These are phyloP conservation scores for Limnephilus auricula DNA, from an alignment of 2,888 invertebrate genomes.

Conservation along the genomic window DNA sequence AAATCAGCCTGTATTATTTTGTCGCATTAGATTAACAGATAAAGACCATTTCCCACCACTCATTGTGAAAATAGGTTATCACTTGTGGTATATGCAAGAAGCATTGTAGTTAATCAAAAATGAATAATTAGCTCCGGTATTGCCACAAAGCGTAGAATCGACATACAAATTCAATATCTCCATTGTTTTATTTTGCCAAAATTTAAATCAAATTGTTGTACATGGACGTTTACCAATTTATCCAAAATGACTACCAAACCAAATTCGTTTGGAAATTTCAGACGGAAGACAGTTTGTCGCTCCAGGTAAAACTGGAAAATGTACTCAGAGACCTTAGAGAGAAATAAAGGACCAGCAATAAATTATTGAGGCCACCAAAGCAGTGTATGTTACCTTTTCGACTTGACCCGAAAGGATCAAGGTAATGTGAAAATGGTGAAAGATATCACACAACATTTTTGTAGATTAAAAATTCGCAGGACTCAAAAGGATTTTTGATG, in stretches of 20 bases:
- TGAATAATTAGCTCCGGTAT: neutral
- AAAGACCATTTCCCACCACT: neutral
- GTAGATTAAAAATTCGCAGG: too few species aligned
- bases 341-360: neutral
- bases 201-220: neutral
- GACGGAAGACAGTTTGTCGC: neutral
- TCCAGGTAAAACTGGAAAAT: neutral
- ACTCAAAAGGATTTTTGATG: too few species aligned
- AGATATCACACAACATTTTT: too few species aligned
- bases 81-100: neutral
- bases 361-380: neutral
- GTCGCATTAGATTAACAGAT: neutral
- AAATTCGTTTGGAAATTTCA: neutral
- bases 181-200: neutral
- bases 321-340: neutral
- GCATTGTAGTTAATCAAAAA: neutral
- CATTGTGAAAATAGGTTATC: neutral
- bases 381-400: neutral
- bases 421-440: too few species aligned
- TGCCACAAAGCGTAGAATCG: neutral
- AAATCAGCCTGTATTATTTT: neutral
- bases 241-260: neutral
- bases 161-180: neutral
- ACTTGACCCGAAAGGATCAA: neutral
- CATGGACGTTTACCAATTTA: neutral